Conservation (phyloP, 2,113 vertebrate genomes). For the Sigmodon hispidus region DNA sequence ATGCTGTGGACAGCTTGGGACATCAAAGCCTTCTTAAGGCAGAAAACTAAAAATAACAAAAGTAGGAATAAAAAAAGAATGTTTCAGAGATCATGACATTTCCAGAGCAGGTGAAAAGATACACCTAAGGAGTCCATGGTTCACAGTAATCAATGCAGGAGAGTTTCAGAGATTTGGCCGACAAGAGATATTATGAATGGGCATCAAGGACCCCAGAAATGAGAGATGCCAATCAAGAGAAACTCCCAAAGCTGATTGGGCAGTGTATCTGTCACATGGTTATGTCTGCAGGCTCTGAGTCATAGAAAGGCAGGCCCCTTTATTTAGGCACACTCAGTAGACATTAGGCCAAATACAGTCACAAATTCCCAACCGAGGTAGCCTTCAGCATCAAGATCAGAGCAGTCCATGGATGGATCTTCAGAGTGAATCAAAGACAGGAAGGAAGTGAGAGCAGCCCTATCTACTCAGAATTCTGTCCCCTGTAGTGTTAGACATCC, state of each 20-base stretch:
- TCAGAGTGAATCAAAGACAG: background rate
- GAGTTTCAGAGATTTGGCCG: background rate
- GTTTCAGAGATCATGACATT: background rate
- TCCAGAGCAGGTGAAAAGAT: background rate
- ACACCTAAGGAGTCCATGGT: background rate
- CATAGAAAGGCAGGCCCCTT: background rate
- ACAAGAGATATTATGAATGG: background rate
- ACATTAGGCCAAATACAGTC: background rate
- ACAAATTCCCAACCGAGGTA: background rate
- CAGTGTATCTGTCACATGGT: background rate
- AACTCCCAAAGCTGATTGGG: background rate
- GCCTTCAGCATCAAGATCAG: background rate
- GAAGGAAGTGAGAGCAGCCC: background rate
- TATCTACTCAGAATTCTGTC: background rate
- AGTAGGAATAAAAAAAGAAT: background rate
- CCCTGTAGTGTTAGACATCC: background rate
- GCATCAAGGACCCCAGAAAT: background rate
- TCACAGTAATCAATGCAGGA: background rate
- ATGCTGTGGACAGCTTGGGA: background rate
- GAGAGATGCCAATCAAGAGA: background rate
- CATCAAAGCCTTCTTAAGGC: background rate
- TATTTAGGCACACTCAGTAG: background rate
- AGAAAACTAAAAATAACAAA: constrained; percentile 3
- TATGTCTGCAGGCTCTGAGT: background rate
- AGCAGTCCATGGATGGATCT: background rate